These are phyloP conservation scores for Antheraea mylitta DNA, from an alignment of 1,140 invertebrate species.

Conservation along the genomic window DNA sequence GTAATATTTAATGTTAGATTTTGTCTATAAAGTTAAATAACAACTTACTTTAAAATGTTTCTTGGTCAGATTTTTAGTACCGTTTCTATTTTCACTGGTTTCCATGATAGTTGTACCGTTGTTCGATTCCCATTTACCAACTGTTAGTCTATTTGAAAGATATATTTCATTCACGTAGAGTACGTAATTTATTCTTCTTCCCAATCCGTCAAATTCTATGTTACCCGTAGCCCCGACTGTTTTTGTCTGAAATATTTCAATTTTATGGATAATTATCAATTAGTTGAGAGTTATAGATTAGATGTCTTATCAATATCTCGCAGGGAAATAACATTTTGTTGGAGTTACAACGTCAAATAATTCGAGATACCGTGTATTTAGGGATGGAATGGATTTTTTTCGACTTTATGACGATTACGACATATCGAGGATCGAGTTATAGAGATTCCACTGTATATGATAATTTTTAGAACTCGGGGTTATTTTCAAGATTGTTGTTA, in stretches of 20 bases:
- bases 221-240: slow-evolving; percentile 56
- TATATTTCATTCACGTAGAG: slow-evolving; percentile 63
- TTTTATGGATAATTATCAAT: not conserved
- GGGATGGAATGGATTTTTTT: no score
- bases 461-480: no score
- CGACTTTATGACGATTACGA: no score
- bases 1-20: no score
- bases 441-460: no score
- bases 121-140: slow-evolving; percentile 53
- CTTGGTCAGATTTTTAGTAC: slow-evolving; percentile 31
- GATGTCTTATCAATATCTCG: no score
- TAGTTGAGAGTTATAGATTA: no score
- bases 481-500: no score
- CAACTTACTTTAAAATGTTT: slow-evolving; percentile 65
- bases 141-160: slow-evolving; percentile 38
- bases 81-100: slow-evolving; percentile 30
- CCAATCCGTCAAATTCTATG: slow-evolving; percentile 56
- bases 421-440: no score
- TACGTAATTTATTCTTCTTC: slow-evolving; percentile 58
- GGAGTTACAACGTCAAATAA: no score
- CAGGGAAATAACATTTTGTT: no score
- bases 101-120: slow-evolving; percentile 36
- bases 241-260: slow-evolving; percentile 41
- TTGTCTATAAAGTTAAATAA: not conserved
- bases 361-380: no score